Evolutionary conservation across 2,113 vertebrate species (phyloP).

Genomic region (Gnathonemus echidnorhynchus): DNA sequence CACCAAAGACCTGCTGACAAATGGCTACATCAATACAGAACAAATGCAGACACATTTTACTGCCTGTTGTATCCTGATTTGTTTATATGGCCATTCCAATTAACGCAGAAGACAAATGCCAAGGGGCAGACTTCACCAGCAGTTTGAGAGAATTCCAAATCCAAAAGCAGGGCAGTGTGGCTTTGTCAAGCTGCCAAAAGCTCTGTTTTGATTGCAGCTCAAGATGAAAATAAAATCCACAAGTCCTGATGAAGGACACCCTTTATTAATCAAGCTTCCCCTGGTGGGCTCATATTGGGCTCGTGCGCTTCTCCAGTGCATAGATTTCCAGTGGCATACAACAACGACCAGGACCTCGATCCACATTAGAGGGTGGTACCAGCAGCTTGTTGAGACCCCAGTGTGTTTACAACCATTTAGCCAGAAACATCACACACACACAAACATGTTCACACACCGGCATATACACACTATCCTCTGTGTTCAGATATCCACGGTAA

Average conservation of each 20-base stretch:
- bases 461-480: not conserved
- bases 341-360: not conserved
- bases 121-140: not conserved
- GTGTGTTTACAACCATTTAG: not conserved
- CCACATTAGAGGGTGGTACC: not conserved
- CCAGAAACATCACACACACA: not conserved
- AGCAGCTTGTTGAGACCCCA: not conserved
- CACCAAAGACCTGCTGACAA: slow-evolving; percentile 1
- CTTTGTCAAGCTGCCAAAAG: not conserved
- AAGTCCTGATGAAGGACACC: not conserved
- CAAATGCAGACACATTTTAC: not conserved
- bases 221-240: slow-evolving; percentile 4
- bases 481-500: not conserved
- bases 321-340: not conserved
- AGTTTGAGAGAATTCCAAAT: not conserved
- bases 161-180: not conserved
- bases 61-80: not conserved
- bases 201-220: slow-evolving; percentile 18
- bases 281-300: not conserved
- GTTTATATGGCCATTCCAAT: slow-evolving; percentile 10
- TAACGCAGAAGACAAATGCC: not conserved
- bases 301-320: not conserved
- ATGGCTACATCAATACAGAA: not conserved
- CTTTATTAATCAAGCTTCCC: not conserved
- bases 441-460: not conserved